These are phyloP conservation scores for Intellagama lesueurii DNA, from an alignment of 2,797 vertebrate genomes.

Conservation along the genomic window DNA sequence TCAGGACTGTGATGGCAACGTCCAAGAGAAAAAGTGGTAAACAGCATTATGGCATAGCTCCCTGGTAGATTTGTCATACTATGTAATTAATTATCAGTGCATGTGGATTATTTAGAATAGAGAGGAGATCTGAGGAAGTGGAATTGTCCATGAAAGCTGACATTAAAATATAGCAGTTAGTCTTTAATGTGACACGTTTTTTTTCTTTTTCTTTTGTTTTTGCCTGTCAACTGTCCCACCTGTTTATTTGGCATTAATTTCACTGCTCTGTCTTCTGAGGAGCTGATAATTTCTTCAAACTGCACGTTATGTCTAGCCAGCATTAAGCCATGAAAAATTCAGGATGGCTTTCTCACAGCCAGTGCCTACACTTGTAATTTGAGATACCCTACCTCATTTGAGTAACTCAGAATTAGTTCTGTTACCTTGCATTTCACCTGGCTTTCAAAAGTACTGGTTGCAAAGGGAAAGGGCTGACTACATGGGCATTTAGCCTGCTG, in stretches of 20 bases:
- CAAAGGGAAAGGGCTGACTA: neutral
- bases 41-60: neutral
- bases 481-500: no score
- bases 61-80: neutral
- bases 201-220: no score
- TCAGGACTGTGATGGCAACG: neutral
- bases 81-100: neutral
- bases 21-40: neutral
- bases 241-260: neutral
- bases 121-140: neutral
- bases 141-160: no score
- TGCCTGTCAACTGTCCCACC: neutral
- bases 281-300: neutral
- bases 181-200: no score
- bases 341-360: constrained; percentile 22
- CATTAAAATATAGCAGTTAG: no score
- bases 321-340: neutral
- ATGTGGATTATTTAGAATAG: neutral
- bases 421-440: constrained; percentile 5
- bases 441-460: neutral
- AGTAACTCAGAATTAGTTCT: neutral
- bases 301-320: neutral
- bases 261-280: neutral
- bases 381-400: constrained; percentile 19
- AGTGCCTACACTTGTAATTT: neutral